Conservation (phyloP, 1,140 invertebrate species). For the Ladona fulva region DNA sequence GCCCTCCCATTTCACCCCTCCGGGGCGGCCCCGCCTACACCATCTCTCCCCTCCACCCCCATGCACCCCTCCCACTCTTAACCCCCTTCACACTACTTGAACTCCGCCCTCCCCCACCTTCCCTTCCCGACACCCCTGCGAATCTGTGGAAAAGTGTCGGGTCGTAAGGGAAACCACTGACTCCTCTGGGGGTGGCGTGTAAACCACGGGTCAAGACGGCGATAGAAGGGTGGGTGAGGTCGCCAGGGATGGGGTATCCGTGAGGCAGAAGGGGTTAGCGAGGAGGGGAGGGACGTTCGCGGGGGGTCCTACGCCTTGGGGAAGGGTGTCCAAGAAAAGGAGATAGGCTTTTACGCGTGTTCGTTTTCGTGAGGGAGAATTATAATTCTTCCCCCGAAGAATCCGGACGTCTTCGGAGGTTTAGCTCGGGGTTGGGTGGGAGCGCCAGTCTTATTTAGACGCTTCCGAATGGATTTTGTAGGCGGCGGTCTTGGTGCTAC, state of each 20-base stretch:
- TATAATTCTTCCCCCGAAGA: not conserved
- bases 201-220: not conserved
- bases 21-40: not conserved
- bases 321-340: not conserved
- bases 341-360: not conserved
- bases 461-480: no score
- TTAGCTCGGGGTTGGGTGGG: no score
- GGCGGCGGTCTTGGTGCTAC: no score
- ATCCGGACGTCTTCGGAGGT: no score
- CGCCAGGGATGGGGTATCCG: not conserved
- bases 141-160: slow-evolving; percentile 4
- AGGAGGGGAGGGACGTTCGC: not conserved
- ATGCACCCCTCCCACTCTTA: not conserved
- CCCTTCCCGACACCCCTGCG: not conserved
- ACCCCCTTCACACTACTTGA: slow-evolving; percentile 1
- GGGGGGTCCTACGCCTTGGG: not conserved
- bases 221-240: not conserved
- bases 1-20: not conserved
- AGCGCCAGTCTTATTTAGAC: no score
- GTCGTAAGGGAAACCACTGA: slow-evolving; percentile 4
- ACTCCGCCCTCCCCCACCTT: not conserved
- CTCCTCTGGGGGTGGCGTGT: not conserved
- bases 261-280: not conserved
- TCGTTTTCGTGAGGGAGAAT: not conserved
- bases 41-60: not conserved